Base-by-base conservation (phyloP, 2,888 invertebrate species). In the Melanophora roralis region DNA sequence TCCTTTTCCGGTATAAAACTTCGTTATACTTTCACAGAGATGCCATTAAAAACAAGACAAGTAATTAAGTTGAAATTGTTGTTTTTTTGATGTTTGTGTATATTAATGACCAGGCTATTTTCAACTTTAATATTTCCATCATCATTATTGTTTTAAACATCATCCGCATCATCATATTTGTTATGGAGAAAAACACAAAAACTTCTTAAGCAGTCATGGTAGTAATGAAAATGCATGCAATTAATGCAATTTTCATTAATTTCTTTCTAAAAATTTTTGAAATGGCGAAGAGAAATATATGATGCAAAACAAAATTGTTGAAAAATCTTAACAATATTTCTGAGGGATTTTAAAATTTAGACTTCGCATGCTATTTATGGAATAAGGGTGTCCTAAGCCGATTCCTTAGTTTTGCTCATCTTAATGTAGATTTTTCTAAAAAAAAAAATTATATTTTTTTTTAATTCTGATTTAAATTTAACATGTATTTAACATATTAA, bases 51-150 rank as follows among this genome's bases (percentile, higher is more conserved):
- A 67, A 62, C 62, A 68, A 51, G 34, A 78, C 73, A 78, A 78
- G 68, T 78, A 73, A 78, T 73, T 78, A 78, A 78, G 62, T 64
- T 55, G 55, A 68, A 53, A 65, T 49, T 27, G 38, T 73, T 73
- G 36, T 43, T 62, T 53, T 62, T 53, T 59, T 51, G 38, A 14
- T 14, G 14, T 49, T 38, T 36, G n/a, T 49, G 36, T n/a, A 45
- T n/a, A 2, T 57, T 19, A 64, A 55, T 16, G 9, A 23, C 7
- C 43, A 45, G 32, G n/a, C 11, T n/a, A 36, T 36, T 69, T 49
- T 16, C 27, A n/a, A n/a, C n/a, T n/a, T n/a, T n/a, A n/a, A n/a
- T n/a, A n/a, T 14, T 9, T 43, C 7, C 14, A 51, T 23, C 27
- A 40, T 4, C 14, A 55, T 65, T 8, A 12, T 49, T 19, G 36